Evolutionary conservation across 2,888 invertebrate genomes (phyloP).

Genomic region (Cephus rjabovi): DNA sequence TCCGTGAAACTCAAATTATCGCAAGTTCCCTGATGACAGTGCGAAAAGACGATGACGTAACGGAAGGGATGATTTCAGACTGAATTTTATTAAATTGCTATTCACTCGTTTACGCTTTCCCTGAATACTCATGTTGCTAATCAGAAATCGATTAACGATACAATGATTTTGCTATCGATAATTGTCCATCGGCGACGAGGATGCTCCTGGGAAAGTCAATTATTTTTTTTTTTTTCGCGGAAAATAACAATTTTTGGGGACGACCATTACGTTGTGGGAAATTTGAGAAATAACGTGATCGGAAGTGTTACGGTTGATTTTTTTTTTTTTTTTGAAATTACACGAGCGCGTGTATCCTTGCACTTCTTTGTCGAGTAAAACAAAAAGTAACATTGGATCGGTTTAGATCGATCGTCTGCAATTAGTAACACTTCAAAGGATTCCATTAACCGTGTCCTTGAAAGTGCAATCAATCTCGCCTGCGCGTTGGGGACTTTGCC

Average conservation of each 20-base stretch:
- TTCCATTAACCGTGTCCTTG: slow-evolving; percentile 4
- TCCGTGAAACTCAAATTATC: neutral
- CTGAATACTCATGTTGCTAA: neutral
- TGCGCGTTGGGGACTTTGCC: neutral
- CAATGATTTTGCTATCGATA: neutral
- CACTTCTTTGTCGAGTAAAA: neutral
- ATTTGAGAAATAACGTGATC: too few relatives aligned
- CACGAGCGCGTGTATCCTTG: neutral
- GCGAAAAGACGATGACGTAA: neutral
- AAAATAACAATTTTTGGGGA: too few relatives aligned
- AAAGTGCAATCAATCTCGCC: neutral
- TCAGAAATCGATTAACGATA: neutral
- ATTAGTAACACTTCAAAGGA: neutral
- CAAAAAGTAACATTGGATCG: neutral
- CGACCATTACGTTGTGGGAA: too few relatives aligned
- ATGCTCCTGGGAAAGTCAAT: neutral
- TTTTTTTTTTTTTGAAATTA: neutral
- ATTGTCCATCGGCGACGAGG: neutral
- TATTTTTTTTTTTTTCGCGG: neutral
- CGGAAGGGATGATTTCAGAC: neutral
- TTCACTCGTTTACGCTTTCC: neutral
- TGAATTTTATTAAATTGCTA: neutral
- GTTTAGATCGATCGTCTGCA: neutral
- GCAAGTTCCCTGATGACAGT: neutral
- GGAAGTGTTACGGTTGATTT: neutral